A percentile compares a stretch with the other conserved stretches of the same genome.
These are phyloP conservation scores for Danio aesculapii DNA, from an alignment of 2,797 vertebrate genomes.

Conservation along the genomic window DNA sequence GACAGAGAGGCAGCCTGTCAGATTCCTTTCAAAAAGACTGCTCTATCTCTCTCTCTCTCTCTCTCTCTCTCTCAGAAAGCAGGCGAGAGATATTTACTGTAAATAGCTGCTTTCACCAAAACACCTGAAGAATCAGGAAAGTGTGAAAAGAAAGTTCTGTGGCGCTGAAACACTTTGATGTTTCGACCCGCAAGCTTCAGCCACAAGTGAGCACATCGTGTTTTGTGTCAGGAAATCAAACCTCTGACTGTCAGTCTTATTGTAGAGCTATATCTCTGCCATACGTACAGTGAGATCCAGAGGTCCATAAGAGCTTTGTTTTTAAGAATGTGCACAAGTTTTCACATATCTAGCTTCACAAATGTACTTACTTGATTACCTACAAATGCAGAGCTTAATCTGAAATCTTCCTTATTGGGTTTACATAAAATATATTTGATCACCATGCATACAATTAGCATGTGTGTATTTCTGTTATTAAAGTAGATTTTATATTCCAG, in stretches of 20 bases:
- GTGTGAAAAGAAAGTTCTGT: constrained; percentile 38
- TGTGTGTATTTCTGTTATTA: not conserved
- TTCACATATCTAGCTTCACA: not conserved
- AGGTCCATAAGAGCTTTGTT: not conserved
- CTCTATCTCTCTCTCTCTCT: constrained; percentile 7
- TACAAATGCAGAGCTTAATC: not conserved
- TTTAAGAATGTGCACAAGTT: not conserved
- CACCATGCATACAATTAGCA: not conserved
- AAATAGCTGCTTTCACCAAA: constrained; percentile 22
- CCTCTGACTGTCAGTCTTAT: not conserved
- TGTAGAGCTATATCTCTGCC: not conserved
- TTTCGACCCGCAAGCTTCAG: constrained; percentile 31
- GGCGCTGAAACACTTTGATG: constrained; percentile 25
- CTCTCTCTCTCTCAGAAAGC: constrained; percentile 13
- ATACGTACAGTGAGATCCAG: not conserved
- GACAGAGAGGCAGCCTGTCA: constrained; percentile 40
- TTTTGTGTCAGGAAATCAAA: constrained; percentile 25
- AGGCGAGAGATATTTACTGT: constrained; percentile 38
- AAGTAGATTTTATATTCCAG: not conserved
- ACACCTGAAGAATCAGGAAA: not conserved
- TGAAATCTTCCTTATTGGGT: not conserved
- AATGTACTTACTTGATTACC: not conserved
- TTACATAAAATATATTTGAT: not conserved
- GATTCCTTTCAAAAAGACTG: constrained; percentile 3
- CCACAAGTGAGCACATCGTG: constrained; percentile 23